Percentiles rank a stretch among this genome's conserved stretches.
These are phyloP conservation scores for Prionailurus bengalensis DNA, from an alignment of 2,113 vertebrate species.

Conservation along the genomic window DNA sequence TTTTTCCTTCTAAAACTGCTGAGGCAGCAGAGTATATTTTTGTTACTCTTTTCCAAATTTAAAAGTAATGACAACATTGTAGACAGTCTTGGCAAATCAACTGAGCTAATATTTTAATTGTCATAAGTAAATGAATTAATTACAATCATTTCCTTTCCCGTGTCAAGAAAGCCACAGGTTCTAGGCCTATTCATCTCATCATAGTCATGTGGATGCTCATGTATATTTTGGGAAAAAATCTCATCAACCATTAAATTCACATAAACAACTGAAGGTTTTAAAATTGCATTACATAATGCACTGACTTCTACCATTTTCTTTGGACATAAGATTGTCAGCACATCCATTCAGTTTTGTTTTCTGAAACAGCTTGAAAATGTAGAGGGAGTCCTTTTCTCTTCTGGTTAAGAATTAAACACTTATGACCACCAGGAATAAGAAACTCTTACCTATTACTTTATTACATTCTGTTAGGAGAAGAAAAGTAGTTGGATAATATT, in stretches of 20 bases:
- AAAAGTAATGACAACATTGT: conserved; percentile 22
- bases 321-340: neutral
- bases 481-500: conserved; percentile 58
- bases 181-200: neutral
- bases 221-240: neutral
- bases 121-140: conserved; percentile 86
- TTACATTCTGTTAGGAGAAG: neutral
- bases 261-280: neutral
- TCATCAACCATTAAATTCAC: neutral
- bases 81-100: neutral
- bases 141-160: conserved; percentile 85
- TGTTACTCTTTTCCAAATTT: conserved; percentile 64
- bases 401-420: neutral
- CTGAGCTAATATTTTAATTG: neutral
- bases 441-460: neutral
- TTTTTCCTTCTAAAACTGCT: conserved; percentile 29
- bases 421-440: neutral
- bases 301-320: neutral
- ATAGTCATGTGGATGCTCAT: neutral
- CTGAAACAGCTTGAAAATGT: conserved; percentile 22
- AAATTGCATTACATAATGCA: neutral
- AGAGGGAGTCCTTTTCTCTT: neutral
- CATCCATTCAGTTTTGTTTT: conserved; percentile 2
- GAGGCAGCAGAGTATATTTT: conserved; percentile 29
- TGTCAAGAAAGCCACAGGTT: conserved; percentile 81